A percentile compares a stretch with the other conserved stretches of the same genome.
Conservation (phyloP, 2,113 vertebrate species). For the Hippolais icterina region DNA sequence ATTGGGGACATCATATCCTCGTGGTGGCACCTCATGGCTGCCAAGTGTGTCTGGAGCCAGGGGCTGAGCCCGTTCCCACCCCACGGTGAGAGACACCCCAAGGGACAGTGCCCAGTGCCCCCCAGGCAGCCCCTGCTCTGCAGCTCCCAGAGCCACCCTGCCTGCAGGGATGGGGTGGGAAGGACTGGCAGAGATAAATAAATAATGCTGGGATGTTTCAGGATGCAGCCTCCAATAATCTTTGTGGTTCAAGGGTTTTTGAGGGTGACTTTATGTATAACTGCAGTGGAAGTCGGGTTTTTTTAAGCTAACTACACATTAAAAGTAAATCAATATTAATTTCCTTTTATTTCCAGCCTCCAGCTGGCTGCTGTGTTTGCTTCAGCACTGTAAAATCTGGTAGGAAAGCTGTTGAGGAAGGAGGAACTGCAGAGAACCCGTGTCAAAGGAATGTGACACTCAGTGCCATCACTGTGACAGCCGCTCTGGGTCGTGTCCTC, state of each 20-base stretch:
- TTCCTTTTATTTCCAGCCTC: background rate
- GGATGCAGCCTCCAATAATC: background rate
- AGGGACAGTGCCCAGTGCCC: background rate
- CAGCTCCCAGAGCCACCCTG: accelerated
- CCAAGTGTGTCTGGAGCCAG: background rate
- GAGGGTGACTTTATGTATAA: background rate
- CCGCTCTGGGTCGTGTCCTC: background rate
- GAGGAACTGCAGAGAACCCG: background rate
- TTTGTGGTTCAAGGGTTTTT: background rate
- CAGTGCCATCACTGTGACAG: background rate
- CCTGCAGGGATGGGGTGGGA: background rate
- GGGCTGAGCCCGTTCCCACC: background rate
- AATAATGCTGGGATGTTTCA: background rate
- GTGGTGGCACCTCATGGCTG: background rate
- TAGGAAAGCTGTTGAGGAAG: background rate
- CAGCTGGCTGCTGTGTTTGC: background rate
- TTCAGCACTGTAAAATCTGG: background rate
- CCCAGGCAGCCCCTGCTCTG: background rate
- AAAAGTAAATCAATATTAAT: background rate
- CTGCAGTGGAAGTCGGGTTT: background rate
- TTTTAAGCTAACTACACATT: background rate
- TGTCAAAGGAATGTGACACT: background rate
- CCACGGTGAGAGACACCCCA: background rate
- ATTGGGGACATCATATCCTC: background rate
- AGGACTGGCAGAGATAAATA: background rate